These are phyloP conservation scores for Pangasianodon hypophthalmus DNA, from an alignment of 2,113 vertebrate species.

Conservation along the genomic window DNA sequence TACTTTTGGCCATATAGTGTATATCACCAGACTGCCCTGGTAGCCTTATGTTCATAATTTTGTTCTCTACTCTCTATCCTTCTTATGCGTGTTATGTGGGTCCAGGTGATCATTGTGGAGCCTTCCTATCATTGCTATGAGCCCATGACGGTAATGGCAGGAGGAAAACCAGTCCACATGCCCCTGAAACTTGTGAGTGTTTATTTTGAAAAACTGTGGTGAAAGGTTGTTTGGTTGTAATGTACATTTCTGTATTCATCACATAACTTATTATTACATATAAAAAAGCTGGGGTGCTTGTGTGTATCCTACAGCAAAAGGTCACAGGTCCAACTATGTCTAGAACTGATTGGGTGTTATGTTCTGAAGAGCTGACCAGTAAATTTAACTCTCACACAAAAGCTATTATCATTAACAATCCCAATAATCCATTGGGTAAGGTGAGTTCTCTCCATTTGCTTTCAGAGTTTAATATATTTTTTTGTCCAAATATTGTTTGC, in stretches of 20 bases:
- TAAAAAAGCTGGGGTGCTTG: not conserved
- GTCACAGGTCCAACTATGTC: conserved; percentile 64
- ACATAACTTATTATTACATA: not conserved
- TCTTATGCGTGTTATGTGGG: not conserved
- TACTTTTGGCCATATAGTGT: not conserved
- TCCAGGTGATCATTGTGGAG: conserved; percentile 91
- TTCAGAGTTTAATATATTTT: not conserved
- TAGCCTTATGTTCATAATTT: not conserved
- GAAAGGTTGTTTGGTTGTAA: not conserved
- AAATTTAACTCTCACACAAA: conserved; percentile 86
- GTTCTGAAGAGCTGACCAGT: conserved; percentile 80
- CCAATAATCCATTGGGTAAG: conserved; percentile 94
- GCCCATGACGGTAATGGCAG: conserved; percentile 88
- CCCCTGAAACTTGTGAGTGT: conserved; percentile 83
- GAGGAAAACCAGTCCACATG: conserved; percentile 82
- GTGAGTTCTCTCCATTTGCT: conserved; percentile 65
- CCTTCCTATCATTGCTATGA: conserved; percentile 95
- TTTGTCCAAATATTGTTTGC: not conserved
- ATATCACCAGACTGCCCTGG: not conserved
- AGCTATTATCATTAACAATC: conserved; percentile 89
- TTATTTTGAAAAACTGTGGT: not conserved
- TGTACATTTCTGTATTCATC: not conserved
- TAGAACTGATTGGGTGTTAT: conserved; percentile 85
- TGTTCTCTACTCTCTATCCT: conserved; percentile 18
- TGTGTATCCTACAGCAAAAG: conserved; percentile 68